Base-by-base conservation (phyloP, 2,888 invertebrate genomes). In the Rhimphoctona megacephalus region DNA sequence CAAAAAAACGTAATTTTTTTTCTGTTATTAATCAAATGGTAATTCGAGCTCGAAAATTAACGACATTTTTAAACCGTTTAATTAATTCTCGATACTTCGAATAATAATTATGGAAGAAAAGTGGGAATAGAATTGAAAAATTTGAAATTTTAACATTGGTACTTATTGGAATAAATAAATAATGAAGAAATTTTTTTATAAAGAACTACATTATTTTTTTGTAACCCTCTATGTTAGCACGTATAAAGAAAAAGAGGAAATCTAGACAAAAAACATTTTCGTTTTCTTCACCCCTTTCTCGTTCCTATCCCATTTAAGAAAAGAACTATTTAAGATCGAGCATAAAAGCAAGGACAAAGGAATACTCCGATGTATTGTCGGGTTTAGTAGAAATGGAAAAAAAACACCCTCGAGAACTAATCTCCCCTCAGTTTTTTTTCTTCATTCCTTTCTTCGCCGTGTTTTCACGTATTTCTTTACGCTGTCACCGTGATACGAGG, bases 371-470 rank as follows among this genome's bases (percentile, higher is more conserved):
- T 49, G 77, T 49, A 86, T 86, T 86, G 83, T 86, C 81, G 81
- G 73, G 52, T 80, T 61, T 69, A 14, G 77, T 54, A 52, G 43
- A 78, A 78, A 77, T 67, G 73, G 22, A 81, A 77, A 86, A n/a
- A 86, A 86, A 74, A 83, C 84, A 83, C 77, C 70, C 77, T 61
- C 52, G 81, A 73, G 77, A 86, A 86, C 83, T 86, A 86, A 86
- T 86, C 80, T 72, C 74, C 81, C 22, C 25, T 81, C 22, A 64
- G 14, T 17, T 52, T 11, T 36, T 33, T 30, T 52, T 66, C 7
- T 39, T 33, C 61, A 30, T 61, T 39, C 39, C 81, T 25, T 66
- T 49, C 22, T n/a, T 49, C 22, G 30, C 14, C 73, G 61, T 83
- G 67, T 73, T 79, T 83, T 81, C 81, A 43, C 73, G 81, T 78